Evolutionary conservation across 2,797 vertebrate genomes (phyloP).

Genomic region (Agapornis canus): DNA sequence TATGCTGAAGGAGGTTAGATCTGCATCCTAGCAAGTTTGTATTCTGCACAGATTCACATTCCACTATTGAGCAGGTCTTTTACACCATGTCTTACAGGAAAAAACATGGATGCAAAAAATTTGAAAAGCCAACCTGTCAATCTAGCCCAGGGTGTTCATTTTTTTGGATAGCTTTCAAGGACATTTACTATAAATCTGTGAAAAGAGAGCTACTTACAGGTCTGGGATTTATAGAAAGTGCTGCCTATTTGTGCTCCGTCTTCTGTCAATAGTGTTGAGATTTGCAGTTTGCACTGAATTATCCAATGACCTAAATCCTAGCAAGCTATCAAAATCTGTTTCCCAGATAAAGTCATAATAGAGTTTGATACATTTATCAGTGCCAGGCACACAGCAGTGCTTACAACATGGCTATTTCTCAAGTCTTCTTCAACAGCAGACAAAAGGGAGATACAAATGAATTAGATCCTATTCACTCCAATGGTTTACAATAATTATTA

Average conservation of each 20-base stretch:
- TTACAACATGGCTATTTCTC: conserved; percentile 42
- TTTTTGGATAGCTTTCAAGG: conserved; percentile 48
- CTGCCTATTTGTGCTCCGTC: conserved; percentile 58
- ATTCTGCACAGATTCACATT: background rate
- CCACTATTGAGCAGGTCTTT: background rate
- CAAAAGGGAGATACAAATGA: conserved; percentile 32
- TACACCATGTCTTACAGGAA: background rate
- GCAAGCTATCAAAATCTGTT: conserved; percentile 71
- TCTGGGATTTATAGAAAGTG: conserved; percentile 64
- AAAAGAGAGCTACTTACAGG: conserved; percentile 54
- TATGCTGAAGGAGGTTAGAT: background rate
- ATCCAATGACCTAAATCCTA: conserved; percentile 77
- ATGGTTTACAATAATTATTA: conserved; percentile 58
- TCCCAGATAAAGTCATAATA: conserved; percentile 65
- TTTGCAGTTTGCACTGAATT: conserved; percentile 71
- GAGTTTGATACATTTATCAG: conserved; percentile 69
- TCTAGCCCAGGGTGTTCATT: background rate
- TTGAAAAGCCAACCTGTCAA: background rate
- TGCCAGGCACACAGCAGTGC: conserved; percentile 13
- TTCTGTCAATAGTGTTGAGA: conserved; percentile 74
- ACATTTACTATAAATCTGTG: conserved; percentile 49
- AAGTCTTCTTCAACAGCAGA: conserved; percentile 6
- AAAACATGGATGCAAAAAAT: background rate
- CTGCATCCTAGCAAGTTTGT: background rate
- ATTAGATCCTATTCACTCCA: conserved; percentile 32